These are phyloP conservation scores for Metellina segmentata DNA, from an alignment of 2,888 invertebrate genomes.

Conservation along the genomic window DNA sequence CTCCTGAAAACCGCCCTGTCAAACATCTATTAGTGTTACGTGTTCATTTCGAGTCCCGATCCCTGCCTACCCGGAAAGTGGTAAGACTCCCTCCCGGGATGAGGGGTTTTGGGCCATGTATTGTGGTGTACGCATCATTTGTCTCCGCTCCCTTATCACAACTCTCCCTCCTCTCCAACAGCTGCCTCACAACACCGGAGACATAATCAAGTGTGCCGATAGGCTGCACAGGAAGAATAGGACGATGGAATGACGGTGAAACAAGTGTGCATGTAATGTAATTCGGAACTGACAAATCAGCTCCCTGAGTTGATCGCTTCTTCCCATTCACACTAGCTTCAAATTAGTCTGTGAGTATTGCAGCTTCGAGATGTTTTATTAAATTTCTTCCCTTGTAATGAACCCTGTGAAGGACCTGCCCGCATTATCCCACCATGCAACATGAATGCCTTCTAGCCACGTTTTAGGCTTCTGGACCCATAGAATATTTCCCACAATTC, in stretches of 20 bases:
- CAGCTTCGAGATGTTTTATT: no score
- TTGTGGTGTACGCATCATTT: constrained; percentile 63
- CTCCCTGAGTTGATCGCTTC: no score
- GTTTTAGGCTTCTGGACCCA: no score
- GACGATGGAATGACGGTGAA: no score
- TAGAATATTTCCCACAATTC: no score
- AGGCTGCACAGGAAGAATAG: no score
- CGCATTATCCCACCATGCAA: not conserved
- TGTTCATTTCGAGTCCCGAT: constrained; percentile 68
- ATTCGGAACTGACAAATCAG: not conserved
- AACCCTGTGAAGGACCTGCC: not conserved
- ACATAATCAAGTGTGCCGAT: no score
- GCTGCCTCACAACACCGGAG: no score
- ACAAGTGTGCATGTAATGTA: not conserved
- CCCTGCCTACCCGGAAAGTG: constrained; percentile 35
- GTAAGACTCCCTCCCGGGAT: constrained; percentile 24
- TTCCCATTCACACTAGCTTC: not conserved
- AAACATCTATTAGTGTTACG: constrained; percentile 72
- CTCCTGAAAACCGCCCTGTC: constrained; percentile 67
- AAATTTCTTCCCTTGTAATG: no score
- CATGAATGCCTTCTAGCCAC: no score
- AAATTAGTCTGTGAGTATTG: no score
- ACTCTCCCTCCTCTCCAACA: no score
- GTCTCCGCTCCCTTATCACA: constrained; percentile 6
- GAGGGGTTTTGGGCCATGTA: constrained; percentile 10